Conservation (phyloP, 2,888 invertebrate genomes). For the Eugnorisma glareosa region DNA sequence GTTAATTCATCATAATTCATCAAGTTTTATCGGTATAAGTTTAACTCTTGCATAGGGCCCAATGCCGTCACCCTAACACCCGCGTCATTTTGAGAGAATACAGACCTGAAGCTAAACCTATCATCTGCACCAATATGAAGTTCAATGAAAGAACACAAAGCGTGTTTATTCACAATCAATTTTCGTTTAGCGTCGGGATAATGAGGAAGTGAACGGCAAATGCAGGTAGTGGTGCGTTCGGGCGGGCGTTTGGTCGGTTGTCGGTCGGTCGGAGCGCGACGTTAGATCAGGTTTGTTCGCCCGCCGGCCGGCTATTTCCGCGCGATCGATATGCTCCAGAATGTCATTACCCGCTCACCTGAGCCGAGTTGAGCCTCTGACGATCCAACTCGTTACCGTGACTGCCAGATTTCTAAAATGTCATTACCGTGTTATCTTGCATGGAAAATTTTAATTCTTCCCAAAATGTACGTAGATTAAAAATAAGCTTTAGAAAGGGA, state of each 20-base stretch:
- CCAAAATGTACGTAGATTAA: conserved; percentile 26
- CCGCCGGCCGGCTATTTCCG: conserved; percentile 72
- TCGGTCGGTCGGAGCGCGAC: conserved; percentile 46
- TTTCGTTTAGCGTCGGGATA: conserved; percentile 40
- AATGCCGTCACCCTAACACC: neutral
- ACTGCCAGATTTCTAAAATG: conserved; percentile 58
- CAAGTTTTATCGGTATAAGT: neutral
- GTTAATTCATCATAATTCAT: too few species aligned
- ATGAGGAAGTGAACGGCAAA: conserved; percentile 60
- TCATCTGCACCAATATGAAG: neutral
- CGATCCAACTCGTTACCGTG: conserved; percentile 63
- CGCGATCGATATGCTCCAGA: conserved; percentile 78
- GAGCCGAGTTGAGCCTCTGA: conserved; percentile 63
- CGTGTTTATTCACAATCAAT: conserved; percentile 39
- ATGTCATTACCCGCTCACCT: conserved; percentile 79
- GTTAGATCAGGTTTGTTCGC: conserved; percentile 62
- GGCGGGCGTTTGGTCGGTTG: conserved; percentile 40
- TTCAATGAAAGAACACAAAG: neutral
- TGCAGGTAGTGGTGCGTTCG: conserved; percentile 54
- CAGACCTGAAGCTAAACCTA: neutral
- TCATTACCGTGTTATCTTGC: conserved; percentile 43
- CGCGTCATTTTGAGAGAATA: neutral
- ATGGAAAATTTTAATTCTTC: conserved; percentile 22
- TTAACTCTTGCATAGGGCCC: neutral
- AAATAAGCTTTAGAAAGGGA: conserved; percentile 12